Conservation (phyloP, 2,113 vertebrate species). For the Colossoma macropomum region DNA sequence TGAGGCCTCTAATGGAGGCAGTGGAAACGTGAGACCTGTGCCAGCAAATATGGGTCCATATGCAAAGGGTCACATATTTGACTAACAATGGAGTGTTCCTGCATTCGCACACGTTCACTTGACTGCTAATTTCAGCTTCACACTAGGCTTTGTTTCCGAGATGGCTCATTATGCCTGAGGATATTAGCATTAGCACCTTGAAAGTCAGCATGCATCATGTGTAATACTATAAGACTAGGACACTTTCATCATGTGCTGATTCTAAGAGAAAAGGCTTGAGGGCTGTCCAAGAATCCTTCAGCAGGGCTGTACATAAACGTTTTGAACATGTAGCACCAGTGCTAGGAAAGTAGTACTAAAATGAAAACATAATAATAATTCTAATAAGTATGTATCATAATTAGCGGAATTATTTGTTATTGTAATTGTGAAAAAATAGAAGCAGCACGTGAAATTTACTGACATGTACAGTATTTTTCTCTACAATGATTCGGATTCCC, state of each 20-base stretch:
- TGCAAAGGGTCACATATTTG: slow-evolving; percentile 31
- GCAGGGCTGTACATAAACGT: too few relatives aligned
- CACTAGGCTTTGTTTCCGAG: background rate
- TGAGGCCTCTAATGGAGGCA: slow-evolving; percentile 54
- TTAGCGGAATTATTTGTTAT: too few relatives aligned
- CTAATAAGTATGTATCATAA: too few relatives aligned
- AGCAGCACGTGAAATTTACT: too few relatives aligned
- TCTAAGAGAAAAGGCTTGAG: background rate
- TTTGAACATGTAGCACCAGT: too few relatives aligned
- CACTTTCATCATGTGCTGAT: slow-evolving; percentile 1
- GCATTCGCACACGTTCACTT: slow-evolving; percentile 30
- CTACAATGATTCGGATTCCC: too few relatives aligned
- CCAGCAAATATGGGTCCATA: slow-evolving; percentile 52
- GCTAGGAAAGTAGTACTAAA: too few relatives aligned
- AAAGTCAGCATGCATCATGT: background rate
- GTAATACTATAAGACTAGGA: background rate
- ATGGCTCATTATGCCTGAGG: background rate
- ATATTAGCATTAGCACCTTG: background rate
- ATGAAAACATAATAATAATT: too few relatives aligned
- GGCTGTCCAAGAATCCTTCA: background rate
- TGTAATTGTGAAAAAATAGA: too few relatives aligned
- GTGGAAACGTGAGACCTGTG: slow-evolving; percentile 68
- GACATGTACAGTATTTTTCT: too few relatives aligned
- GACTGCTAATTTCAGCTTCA: slow-evolving; percentile 3
- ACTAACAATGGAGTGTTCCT: slow-evolving; percentile 41